Evolutionary conservation across 1,140 invertebrate species (phyloP), one percentile per base, ranked within the genome.

Genomic region (Drusus annulatus): DNA sequence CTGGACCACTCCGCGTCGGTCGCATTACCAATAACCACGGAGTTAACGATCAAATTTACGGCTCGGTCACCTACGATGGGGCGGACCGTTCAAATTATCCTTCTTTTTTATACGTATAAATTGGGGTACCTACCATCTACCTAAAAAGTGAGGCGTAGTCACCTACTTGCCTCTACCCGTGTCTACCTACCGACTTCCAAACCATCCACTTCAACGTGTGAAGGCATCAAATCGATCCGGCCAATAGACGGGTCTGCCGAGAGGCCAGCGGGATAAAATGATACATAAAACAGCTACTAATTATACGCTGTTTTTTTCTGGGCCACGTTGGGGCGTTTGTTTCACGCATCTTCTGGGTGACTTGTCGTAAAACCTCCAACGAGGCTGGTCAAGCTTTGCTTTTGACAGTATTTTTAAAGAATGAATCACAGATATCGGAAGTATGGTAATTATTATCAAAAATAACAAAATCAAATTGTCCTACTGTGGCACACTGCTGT

Each of bases 101-200:
- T 50, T 80, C 52, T 69, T 74, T 80, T 80, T 80, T 80, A 80
- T 75, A 62, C 56, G 23, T 58, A 79, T 79, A 79, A 79, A 79
- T 75, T 54, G 54, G 71, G 69, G 71, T 58, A 58, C 71, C 71
- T 75, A 75, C 54, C 10, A 15, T 51, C 68, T 65, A 31, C 62
- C 62, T 25, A 16, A 25, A 16, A n/a, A 28, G 28, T 28, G 62
- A 21, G 21, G 62, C 36, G 36, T 13, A 65, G 56, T 19, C 23
- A 45, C 63, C 63, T 68, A 17, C 54, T 17, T 16, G 13, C 8
- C 7, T 45, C 36, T 45, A 45, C 36, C 36, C 54, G n/a, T 21
- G 13, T 21, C 54, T 58, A 58, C 54, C 54, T 3, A 63, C 62
- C 60, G 25, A 19, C n/a, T n/a, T 21, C 23, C 15, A 5, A n/a